Evolutionary conservation across 2,888 invertebrate genomes (phyloP), one percentile per base, ranked within the genome.

Genomic region (Dioctria rufipes): DNA sequence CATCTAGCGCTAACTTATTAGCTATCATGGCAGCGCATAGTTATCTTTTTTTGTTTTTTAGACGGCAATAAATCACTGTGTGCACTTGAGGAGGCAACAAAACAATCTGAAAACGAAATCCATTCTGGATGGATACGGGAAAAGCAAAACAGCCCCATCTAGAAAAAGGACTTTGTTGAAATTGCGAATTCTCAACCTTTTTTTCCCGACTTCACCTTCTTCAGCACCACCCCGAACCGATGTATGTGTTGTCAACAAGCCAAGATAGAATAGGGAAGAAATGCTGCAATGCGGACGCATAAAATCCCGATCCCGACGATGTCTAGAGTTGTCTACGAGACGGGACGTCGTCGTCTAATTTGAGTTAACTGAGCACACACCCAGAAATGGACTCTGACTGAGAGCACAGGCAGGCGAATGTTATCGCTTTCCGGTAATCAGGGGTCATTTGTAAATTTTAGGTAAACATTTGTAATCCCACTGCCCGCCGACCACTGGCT

Each of bases 241-340:
- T 61, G 43, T 71, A 42, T 63, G 46, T 63, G 51, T 69, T 80
- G 80, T 80, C 80, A 80, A 73, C 67, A 80, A 79, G 82, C 73
- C 79, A 81, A 80, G 43, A 42, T 58, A 54, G 75, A 25, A 25
- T 25, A 25, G 25, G 25, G 69, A 80, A 80, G 71, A 63, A 82
- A 82, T 82, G 82, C 80, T 82, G 82, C 82, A 82, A 69, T 82
- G 82, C 82, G 82, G 82, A 82, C 80, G 82, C 82, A 81, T 82
- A 78, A 82, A 82, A 82, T 78, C 78, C 81, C 80, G 73, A 54
- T 39, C 39, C 13, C 61, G 69, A 65, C 71, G 69, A 80, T 73
- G 73, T 58, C 73, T 54, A 54, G 58, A 25, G 25, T 25, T 25
- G 25, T 25, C 25, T 25, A 25, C 25, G 25, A 25, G 25, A 25